Conservation (phyloP, 2,888 invertebrate genomes). For the Parnassius orleans region DNA sequence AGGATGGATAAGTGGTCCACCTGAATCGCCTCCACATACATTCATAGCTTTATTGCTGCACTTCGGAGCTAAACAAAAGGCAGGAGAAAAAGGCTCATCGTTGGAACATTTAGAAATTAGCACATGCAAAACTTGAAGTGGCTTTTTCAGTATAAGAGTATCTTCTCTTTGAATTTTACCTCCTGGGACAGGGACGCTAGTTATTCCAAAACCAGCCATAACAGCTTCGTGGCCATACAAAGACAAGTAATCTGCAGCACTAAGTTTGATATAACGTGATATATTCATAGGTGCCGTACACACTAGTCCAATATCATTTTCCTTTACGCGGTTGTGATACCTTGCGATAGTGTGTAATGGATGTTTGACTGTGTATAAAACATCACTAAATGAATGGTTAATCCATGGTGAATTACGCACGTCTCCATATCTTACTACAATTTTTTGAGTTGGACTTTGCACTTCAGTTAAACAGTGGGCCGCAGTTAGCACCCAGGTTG, state of each 20-base stretch:
- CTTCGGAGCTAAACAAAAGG: slow-evolving; percentile 6
- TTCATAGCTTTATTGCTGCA: neutral
- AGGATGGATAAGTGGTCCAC: slow-evolving; percentile 11
- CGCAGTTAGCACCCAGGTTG: too few relatives aligned
- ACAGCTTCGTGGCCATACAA: too few relatives aligned
- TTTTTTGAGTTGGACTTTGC: neutral
- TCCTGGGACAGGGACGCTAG: too few relatives aligned
- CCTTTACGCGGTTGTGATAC: neutral
- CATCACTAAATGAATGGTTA: slow-evolving; percentile 8
- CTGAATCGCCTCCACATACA: slow-evolving; percentile 14
- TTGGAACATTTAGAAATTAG: slow-evolving; percentile 8
- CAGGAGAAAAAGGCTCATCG: neutral
- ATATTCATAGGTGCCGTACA: too few relatives aligned
- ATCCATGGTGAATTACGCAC: too few relatives aligned
- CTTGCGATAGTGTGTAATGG: neutral
- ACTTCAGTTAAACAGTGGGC: slow-evolving; percentile 10
- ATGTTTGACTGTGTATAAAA: slow-evolving; percentile 6
- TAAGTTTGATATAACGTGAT: too few relatives aligned
- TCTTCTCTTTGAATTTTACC: too few relatives aligned
- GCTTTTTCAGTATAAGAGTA: slow-evolving; percentile 5
- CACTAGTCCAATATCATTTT: slow-evolving; percentile 13
- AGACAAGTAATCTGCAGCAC: too few relatives aligned
- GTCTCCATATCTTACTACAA: slow-evolving; percentile 15
- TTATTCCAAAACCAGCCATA: too few relatives aligned
- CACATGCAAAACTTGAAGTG: slow-evolving; percentile 13